Base-by-base conservation (phyloP, 2,888 invertebrate genomes). In the Micropterix aruncella region DNA sequence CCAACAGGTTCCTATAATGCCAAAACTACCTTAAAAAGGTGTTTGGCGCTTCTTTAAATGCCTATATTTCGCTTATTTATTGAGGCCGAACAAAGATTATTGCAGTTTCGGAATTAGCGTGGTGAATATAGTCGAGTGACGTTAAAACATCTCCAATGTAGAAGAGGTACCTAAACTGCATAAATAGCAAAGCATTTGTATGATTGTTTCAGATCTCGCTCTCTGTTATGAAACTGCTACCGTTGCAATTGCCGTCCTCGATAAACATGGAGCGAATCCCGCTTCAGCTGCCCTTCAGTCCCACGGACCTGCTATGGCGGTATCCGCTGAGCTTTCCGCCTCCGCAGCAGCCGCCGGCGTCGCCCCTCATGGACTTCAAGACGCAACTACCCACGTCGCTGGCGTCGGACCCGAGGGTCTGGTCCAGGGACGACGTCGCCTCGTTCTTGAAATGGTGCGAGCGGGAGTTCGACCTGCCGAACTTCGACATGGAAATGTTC, bases 381-480 rank as follows among this genome's bases (percentile, higher is more conserved):
- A 86, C 86, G 43, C 90, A 91, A 60, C 68, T 92, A 55, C 92
- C 92, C 18, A 75, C 80, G 37, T 81, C 80, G 53, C 70, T 91
- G 65, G 87, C 89, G 38, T 79, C 85, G 55, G 93, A 94, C 72
- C 93, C 93, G 5, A 75, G 92, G 55, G 66, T 87, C 41, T 94
- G 93, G 93, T 83, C 83, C 45, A 77, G 93, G 52, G 92, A 92
- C 53, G 92, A 93, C 60, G 93, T 93, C 16, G 73, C 79, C 40
- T 76, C 84, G 44, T 94, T 93, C 64, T 69, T 94, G 42, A 81
- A 86, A 58, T 93, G 92, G 84, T 89, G 91, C 52, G 91, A 93
- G 64, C 75, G 88, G 52, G 91, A 92, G 66, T 93, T 91, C 61
- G 92, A 92, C 63, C 70, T 93, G 52, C 91, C 91, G 43, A 83